Conservation (phyloP, 2,113 vertebrate species). For the Muntiacus reevesi region DNA sequence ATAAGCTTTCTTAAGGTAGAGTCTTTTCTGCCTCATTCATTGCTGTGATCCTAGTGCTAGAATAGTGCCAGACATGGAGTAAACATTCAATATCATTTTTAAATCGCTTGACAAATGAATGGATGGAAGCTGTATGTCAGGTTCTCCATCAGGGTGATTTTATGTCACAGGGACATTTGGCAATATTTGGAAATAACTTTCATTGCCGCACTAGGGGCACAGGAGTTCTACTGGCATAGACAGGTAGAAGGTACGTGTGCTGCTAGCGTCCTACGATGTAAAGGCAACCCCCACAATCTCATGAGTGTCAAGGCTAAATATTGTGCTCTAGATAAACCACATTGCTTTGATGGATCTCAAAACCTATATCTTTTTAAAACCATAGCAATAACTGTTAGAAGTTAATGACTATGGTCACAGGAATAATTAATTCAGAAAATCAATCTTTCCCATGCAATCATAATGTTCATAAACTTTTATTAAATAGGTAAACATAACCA, state of each 20-base stretch:
- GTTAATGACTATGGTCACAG: background rate
- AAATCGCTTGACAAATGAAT: background rate
- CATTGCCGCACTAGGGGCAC: background rate
- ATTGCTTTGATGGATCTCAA: background rate
- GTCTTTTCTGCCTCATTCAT: background rate
- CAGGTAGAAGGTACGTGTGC: background rate
- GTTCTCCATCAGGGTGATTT: background rate
- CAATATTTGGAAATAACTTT: background rate
- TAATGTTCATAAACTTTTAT: background rate
- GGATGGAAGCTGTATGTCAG: background rate
- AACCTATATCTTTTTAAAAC: background rate
- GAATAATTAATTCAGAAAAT: background rate
- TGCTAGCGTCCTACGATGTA: background rate
- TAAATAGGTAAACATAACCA: background rate
- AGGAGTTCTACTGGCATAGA: background rate
- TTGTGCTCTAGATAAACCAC: background rate
- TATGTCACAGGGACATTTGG: background rate
- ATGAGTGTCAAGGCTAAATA: background rate
- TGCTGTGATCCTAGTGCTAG: background rate
- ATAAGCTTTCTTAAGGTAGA: background rate
- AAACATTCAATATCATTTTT: background rate
- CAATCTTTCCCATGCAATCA: background rate
- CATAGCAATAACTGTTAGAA: background rate
- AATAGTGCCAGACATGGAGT: background rate
- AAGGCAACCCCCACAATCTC: background rate